Evolutionary conservation across 2,888 invertebrate species (phyloP), one percentile per base, ranked within the genome.

Genomic region (Amphipoea lucens): DNA sequence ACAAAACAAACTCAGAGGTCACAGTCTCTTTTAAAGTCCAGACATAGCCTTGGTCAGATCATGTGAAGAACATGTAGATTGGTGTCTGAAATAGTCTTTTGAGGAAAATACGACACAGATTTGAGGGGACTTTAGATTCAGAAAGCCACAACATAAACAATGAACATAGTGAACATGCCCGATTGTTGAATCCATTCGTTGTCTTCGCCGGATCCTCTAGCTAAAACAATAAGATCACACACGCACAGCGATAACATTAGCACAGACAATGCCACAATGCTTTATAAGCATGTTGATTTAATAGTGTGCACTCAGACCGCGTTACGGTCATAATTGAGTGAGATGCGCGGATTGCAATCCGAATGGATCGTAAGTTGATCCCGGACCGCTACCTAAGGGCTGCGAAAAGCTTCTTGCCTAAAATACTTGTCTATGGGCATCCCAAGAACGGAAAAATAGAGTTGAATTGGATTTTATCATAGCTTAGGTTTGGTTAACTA

Each of bases 181-280:
- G 29, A 23, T 57, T 11, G 40, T 57, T 57, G 57, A 57, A 11
- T 20, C 12, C 20, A 57, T 29, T 36, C 29, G 66, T 23, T 57
- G 65, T 29, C 48, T 57, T 23, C 6, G 20, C 23, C 57, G 48
- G 65, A 66, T 73, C 17, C 51, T 36, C 6, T 0, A 4, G 42
- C 36, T 11, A 11, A 11, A 45, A 67, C 66, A 81, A 72, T 71
- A 40, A 42, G 51, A 42, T 60, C 29, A 60, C 73, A n/a, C 23
- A 42, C 51, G 57, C 4, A 40, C 57, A 66, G 9, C 23, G n/a
- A 36, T 29, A 14, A 40, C 9, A 81, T 81, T 60, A 73, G 20
- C 42, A n/a, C 36, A 14, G 1, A 67, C 20, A n/a, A n/a, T 11
- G 29, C 2, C 60, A 36, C 40, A 42, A 42, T 79, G 12, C 14